Conservation (phyloP, 2,888 invertebrate genomes). For the Cepaea hortensis region DNA sequence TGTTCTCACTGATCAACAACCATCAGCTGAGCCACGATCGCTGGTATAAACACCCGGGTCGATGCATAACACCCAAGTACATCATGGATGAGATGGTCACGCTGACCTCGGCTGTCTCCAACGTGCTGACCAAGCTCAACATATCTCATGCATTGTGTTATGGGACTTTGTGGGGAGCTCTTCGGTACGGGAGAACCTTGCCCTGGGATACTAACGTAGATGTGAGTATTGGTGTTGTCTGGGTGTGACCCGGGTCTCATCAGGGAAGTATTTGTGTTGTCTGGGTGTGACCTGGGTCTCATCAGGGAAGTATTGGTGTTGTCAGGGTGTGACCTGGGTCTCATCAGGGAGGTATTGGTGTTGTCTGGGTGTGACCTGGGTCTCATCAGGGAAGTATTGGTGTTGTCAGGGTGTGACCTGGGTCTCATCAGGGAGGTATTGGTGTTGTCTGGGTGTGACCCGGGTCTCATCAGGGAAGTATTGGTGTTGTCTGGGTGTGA, state of each 20-base stretch:
- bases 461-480: no score
- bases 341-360: no score
- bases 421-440: not conserved
- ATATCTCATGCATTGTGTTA: conserved; percentile 80
- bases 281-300: not conserved
- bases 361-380: no score
- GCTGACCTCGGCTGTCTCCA: conserved; percentile 74
- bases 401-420: no score
- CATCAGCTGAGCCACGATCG: conserved; percentile 1
- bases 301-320: no score
- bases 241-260: not conserved
- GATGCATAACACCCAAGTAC: conserved; percentile 27
- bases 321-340: no score
- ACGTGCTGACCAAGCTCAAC: conserved; percentile 76
- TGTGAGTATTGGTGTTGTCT: conserved; percentile 73
- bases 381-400: no score
- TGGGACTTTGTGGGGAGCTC: conserved; percentile 80
- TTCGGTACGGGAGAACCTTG: conserved; percentile 78
- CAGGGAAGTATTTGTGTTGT: not conserved
- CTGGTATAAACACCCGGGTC: conserved; percentile 47
- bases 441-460: not conserved
- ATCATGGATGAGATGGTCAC: conserved; percentile 67
- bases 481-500: no score
- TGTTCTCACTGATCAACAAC: conserved; percentile 26
- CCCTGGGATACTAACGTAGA: conserved; percentile 80